Base-by-base conservation (phyloP, 2,888 invertebrate genomes). In the Caenorhabditis drosophilae region DNA sequence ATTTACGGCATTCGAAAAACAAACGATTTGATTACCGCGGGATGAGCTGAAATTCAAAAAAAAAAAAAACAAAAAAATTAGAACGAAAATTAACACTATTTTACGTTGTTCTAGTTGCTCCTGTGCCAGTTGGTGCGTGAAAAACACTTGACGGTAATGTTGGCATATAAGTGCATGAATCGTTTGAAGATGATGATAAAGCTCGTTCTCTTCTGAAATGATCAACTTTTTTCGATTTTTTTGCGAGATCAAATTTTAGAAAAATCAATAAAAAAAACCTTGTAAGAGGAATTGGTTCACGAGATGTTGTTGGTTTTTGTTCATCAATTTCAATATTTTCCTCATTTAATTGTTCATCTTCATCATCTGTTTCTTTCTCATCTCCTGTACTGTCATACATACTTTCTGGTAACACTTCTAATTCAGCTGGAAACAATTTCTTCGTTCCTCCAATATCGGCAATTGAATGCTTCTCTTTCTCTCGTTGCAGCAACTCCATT, bases 121-220 rank as follows among this genome's bases (percentile, higher is more conserved):
- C 66, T 11, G 66, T 56, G 1, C 66, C 63, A 31, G 60, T 52
- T 0, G 68, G 67, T 6, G 71, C 70, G 47, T 71, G 70, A 42
- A 70, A 72, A 1, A 75, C 60, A 42, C 61, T 72, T 12, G 69
- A 68, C 1, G 78, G 79, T 12, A 68, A 47, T 15, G 69, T 57
- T 18, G 73, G 66, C 60, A 77, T 78, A 62, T 77, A 79, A n/a
- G 69, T 73, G 41, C 58, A 63, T 27, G 67, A 67, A 35, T 73
- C 73, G 41, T 73, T 73, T 22, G 56, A 56, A 11, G 67, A 67
- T 18, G 67, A 67, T 23, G 73, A 73, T 15, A 67, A 46, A 2
- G 73, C 73, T 27, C 73, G 27, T 50, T 70, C 73, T 42, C 70
- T 52, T 35, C 68, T 36, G n/a, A 47, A 57, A 46, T 58, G 41